A percentile compares a stretch with the other conserved stretches of the same genome.
Evolutionary conservation across 2,113 vertebrate species (phyloP).

Genomic region (Conger conger): DNA sequence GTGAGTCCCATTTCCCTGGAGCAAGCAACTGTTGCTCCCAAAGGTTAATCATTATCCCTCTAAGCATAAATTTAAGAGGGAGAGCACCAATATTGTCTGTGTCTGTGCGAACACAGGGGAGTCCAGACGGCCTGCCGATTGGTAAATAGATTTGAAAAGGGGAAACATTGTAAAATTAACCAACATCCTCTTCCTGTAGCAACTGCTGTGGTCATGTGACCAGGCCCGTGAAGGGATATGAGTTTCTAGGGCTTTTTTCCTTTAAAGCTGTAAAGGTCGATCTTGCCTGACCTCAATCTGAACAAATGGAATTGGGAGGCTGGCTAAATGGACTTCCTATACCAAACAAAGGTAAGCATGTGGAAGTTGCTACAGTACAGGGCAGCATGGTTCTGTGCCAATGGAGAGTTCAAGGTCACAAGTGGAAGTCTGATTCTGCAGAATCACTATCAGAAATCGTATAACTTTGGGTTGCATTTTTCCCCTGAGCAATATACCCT

Average conservation of each 20-base stretch:
- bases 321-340: conserved; percentile 60
- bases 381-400: not conserved
- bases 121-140: conserved; percentile 17
- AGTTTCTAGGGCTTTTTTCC: not conserved
- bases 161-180: conserved; percentile 38
- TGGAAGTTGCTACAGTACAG: not conserved
- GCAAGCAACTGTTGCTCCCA: conserved; percentile 16
- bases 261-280: not conserved
- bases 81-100: not conserved
- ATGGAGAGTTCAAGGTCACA: not conserved
- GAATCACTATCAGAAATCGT: not conserved
- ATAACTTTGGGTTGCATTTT: not conserved
- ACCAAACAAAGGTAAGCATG: conserved; percentile 57
- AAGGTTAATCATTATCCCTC: conserved; percentile 69
- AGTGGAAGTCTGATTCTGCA: not conserved
- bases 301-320: not conserved
- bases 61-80: conserved; percentile 22
- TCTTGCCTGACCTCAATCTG: not conserved
- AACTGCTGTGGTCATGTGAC: conserved; percentile 53
- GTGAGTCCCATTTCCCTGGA: conserved; percentile 41
- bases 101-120: not conserved
- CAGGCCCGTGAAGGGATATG: conserved; percentile 28
- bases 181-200: conserved; percentile 44
- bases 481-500: not conserved
- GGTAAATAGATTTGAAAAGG: conserved; percentile 41